phyloP scores from a whole-genome alignment of 2,113 vertebrate species.

The Nothoprocta perdicaria region DNA sequence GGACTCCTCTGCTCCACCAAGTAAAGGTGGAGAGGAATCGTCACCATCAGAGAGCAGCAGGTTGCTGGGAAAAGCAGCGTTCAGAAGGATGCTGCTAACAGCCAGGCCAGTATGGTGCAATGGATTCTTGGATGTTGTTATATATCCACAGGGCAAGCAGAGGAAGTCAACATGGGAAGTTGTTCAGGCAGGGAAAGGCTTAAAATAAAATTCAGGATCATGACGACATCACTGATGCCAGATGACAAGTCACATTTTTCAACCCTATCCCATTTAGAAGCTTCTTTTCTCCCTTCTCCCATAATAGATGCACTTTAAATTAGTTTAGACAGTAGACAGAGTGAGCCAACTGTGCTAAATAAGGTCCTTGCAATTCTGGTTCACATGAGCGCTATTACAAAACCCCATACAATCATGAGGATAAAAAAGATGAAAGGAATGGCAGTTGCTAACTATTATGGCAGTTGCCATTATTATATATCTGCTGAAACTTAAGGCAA shows the following conservation, averaged over 20 bases:
- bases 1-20: not conserved
- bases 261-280: not conserved
- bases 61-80: not conserved
- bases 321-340: not conserved
- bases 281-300: not conserved
- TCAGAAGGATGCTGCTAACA: not conserved
- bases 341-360: not conserved
- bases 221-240: not conserved
- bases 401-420: not conserved
- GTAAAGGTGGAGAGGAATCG: not conserved
- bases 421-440: not conserved
- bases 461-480: no score
- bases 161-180: not conserved
- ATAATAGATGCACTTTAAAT: not conserved
- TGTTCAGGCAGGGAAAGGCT: not conserved
- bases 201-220: conserved; percentile 15
- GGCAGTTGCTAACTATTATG: not conserved
- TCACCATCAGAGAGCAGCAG: not conserved
- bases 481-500: not conserved
- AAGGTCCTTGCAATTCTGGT: not conserved
- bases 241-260: not conserved
- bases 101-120: not conserved
- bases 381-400: not conserved
- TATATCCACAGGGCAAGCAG: not conserved
- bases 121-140: not conserved